Base-by-base conservation (phyloP, 2,888 invertebrate species). In the Cephus spinipes region DNA sequence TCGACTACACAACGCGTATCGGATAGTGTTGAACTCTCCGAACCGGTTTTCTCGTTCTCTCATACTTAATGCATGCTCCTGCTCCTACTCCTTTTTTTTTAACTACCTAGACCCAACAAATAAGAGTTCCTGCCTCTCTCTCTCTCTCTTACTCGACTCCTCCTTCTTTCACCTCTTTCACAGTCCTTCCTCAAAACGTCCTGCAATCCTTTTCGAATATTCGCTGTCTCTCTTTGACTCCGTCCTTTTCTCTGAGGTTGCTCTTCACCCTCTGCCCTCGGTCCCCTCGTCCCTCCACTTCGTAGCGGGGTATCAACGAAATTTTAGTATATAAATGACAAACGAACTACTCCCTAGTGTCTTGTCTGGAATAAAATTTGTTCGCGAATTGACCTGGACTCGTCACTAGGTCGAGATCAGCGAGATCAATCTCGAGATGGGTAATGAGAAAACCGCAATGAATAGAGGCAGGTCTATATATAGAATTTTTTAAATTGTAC, bases 31-130 rank as follows among this genome's bases (percentile, higher is more conserved):
- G 77, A 79, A 79, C 79, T 77, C 75, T 68, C 73, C 69, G 77
- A 78, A 79, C 79, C 79, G 79, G 79, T 79, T 79, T 77, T 76
- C 78, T 76, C 68, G 68, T 78, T 78, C 76, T 79, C 79, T 78
- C 76, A 75, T 76, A 69, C 75, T 73, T 80, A 76, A 78, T 78
- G 78, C 76, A 78, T 78, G 73, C 73, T 69, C 31, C 68, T 11
- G 68, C 30, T 69, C 55, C 6, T 36, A 36, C 33, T 32, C 23
- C 33, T 71, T 55, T 31, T 76, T 76, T 73, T 71, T 76, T 36
- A 31, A 74, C 77, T 75, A 30, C 73, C 69, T 68, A 35, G n/a
- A 76, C 33, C 68, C 81, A 71, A 80, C 79, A 77, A 80, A 79
- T 81, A 81, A 82, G 79, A 77, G 79, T 77, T 73, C 80, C 12